phyloP scores from a whole-genome alignment of 2,888 invertebrate genomes.

The Tetrapedia diversipes region DNA sequence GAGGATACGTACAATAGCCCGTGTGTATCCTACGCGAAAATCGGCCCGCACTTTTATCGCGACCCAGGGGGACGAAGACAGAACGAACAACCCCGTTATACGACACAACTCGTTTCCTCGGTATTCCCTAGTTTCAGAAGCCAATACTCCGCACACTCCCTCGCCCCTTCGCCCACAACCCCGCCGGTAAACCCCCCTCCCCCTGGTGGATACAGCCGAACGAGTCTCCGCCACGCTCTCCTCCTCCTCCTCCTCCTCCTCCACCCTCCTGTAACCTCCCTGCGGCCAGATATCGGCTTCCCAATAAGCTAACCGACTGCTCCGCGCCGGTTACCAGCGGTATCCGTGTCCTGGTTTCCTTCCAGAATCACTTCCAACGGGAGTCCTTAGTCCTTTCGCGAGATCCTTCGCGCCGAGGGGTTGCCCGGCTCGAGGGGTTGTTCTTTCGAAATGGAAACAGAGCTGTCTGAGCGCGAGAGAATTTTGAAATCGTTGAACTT shows the following conservation, averaged over 20 bases:
- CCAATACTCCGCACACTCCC: constrained; percentile 71
- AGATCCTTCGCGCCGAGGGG: neutral
- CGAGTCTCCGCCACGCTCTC: no score
- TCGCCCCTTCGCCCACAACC: neutral
- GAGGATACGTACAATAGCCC: constrained; percentile 78
- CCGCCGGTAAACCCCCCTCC: no score
- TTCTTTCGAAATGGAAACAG: no score
- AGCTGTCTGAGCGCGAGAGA: no score
- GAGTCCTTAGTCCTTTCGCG: constrained; percentile 32
- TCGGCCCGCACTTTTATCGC: constrained; percentile 56
- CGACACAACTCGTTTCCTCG: constrained; percentile 77
- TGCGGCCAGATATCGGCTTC: constrained; percentile 82
- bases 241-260: constrained; percentile 59
- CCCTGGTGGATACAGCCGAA: constrained; percentile 53
- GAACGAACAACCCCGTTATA: constrained; percentile 68
- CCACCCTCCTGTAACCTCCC: constrained; percentile 70
- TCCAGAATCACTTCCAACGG: constrained; percentile 53
- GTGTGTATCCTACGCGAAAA: constrained; percentile 73
- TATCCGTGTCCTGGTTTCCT: constrained; percentile 72
- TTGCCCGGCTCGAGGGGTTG: neutral
- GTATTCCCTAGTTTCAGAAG: constrained; percentile 74
- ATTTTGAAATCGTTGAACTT: no score
- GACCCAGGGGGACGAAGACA: constrained; percentile 13
- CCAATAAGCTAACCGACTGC: constrained; percentile 81
- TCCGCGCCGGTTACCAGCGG: constrained; percentile 70